Base-by-base conservation (phyloP, 2,888 invertebrate species). In the Diarsia mendica region DNA sequence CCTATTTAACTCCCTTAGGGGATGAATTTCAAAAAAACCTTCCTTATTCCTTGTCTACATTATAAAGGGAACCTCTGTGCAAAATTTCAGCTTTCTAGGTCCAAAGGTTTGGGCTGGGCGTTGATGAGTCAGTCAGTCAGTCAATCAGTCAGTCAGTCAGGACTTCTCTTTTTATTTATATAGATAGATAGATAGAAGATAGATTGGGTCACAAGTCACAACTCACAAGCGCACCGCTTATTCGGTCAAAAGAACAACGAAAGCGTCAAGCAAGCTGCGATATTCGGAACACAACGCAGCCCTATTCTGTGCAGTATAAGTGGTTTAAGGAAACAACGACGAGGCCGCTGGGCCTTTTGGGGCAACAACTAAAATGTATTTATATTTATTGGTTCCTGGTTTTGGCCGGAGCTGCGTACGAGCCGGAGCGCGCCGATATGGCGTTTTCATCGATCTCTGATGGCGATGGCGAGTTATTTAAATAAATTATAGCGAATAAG, bases 311-410 rank as follows among this genome's bases (percentile, higher is more conserved):
- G 80, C 77, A 80, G 84, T 90, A 90, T 93, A 95, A 75, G 80
- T 80, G 82, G 51, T 69, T 75, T 84, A 82, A 95, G 95, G 95
- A 95, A 95, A 95, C 92, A 93, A 89, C 89, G 83, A 82, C 92
- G 92, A 93, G 94, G 93, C 90, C 93, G 91, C 82, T 83, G 85
- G 85, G 84, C 92, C 88, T 88, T 90, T 92, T 92, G 90, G 91
- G 92, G 88, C 86, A 87, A 90, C 88, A 87, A 90, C 93, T 93
- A 92, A 94, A 94, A 94, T 92, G 92, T 92, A 90, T 92, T 88
- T 91, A 92, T 93, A 93, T 94, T 94, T 94, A 94, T 94, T 90
- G 93, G 91, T 90, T 90, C 91, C 93, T 92, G 90, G 85, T 92
- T 93, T 93, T 91, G 92, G 92, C 77, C 82, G 81, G 87, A 88